Evolutionary conservation across 2,797 vertebrate species (phyloP).

Genomic region (Limnodromus scolopaceus): DNA sequence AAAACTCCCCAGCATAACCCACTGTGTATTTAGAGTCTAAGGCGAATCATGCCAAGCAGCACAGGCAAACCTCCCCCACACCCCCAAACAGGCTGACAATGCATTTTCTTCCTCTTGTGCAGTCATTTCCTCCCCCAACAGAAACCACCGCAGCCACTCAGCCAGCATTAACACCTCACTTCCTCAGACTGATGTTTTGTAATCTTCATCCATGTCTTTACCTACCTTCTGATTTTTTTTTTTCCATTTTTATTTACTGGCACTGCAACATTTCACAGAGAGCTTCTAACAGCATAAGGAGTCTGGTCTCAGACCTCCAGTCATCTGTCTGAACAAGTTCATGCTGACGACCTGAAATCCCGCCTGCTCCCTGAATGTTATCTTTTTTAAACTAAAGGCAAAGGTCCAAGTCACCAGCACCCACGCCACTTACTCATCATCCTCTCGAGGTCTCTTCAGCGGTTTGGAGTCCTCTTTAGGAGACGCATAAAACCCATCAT

Average conservation of each 20-base stretch:
- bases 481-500: conserved; percentile 85
- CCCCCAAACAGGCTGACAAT: background rate
- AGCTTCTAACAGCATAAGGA: background rate
- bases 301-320: background rate
- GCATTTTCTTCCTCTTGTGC: background rate
- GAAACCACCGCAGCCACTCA: background rate
- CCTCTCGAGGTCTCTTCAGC: conserved; percentile 86
- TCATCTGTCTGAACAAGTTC: background rate
- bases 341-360: background rate
- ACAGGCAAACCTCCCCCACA: background rate
- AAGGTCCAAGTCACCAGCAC: background rate
- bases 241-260: background rate
- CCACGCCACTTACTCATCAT: conserved; percentile 86
- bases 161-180: background rate
- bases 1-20: background rate
- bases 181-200: background rate
- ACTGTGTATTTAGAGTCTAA: background rate
- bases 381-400: background rate
- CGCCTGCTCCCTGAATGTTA: background rate
- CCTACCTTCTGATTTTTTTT: background rate
- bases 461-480: conserved; percentile 87
- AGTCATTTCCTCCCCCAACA: background rate
- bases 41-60: background rate
- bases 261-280: background rate
- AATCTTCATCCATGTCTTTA: background rate